Evolutionary conservation across 2,797 vertebrate species (phyloP).

Genomic region (Microctenopoma steveboyesi): DNA sequence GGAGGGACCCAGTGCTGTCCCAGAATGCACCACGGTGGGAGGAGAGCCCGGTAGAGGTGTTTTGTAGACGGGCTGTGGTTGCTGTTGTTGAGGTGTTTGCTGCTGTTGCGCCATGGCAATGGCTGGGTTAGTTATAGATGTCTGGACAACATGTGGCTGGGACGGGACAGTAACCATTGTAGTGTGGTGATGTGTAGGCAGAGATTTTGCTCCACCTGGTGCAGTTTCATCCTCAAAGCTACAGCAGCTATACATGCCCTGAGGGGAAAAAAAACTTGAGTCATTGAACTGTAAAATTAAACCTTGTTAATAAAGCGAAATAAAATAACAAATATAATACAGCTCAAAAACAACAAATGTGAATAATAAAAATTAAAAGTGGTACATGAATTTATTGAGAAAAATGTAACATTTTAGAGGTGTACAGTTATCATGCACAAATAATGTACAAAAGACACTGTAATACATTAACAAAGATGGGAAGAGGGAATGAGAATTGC

Average conservation of each 20-base stretch:
- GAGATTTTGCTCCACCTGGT: conserved; percentile 78
- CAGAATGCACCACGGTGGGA: conserved; percentile 83
- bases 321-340: background rate
- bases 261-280: conserved; percentile 18
- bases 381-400: background rate
- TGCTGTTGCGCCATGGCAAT: conserved; percentile 81
- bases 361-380: background rate
- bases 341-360: background rate
- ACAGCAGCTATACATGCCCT: conserved; percentile 97
- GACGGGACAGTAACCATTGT: conserved; percentile 80
- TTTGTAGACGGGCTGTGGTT: conserved; percentile 86
- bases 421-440: background rate
- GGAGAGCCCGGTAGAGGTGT: conserved; percentile 84
- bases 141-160: conserved; percentile 80
- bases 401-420: conserved; percentile 1
- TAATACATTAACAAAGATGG: conserved; percentile 11
- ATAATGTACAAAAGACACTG: background rate
- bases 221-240: conserved; percentile 89
- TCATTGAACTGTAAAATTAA: background rate
- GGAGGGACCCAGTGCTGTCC: conserved; percentile 83
- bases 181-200: conserved; percentile 81
- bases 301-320: background rate
- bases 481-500: background rate
- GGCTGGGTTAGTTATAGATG: conserved; percentile 76
- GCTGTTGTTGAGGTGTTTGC: conserved; percentile 78